Evolutionary conservation across 2,797 vertebrate genomes (phyloP).

Genomic region (Platalea minor): DNA sequence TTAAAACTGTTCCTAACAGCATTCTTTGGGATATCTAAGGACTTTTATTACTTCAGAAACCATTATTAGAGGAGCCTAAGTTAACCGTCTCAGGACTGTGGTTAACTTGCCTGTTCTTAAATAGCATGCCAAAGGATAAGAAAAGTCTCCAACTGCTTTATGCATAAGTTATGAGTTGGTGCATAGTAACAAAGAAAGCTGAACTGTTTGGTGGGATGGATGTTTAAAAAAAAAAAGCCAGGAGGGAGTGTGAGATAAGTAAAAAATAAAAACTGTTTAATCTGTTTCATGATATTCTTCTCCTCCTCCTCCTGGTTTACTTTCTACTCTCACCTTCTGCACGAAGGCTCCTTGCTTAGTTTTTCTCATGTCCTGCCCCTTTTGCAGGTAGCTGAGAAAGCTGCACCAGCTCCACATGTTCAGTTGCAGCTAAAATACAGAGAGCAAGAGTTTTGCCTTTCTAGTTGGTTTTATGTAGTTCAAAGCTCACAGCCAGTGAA

Average conservation of each 20-base stretch:
- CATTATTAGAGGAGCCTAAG: neutral
- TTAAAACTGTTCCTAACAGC: neutral
- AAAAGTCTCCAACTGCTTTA: neutral
- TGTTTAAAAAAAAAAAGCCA: neutral
- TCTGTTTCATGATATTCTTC: neutral
- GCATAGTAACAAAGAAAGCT: neutral
- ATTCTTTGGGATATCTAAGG: neutral
- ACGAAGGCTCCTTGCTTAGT: neutral
- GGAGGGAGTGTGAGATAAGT: neutral
- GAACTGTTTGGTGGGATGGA: neutral
- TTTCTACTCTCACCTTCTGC: neutral
- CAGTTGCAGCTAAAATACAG: neutral
- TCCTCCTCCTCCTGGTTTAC: neutral
- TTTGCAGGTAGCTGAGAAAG: neutral
- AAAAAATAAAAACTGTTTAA: neutral
- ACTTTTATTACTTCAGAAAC: neutral
- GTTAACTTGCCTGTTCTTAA: neutral
- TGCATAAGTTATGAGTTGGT: neutral
- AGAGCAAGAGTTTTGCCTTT: neutral
- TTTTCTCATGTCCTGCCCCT: neutral
- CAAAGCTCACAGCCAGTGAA: neutral
- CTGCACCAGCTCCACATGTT: neutral
- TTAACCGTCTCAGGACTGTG: neutral
- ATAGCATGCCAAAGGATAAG: neutral
- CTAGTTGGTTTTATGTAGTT: neutral